A percentile compares a stretch with the other conserved stretches of the same genome.
Evolutionary conservation across 2,797 vertebrate species (phyloP).

Genomic region (Okamejei kenojei): DNA sequence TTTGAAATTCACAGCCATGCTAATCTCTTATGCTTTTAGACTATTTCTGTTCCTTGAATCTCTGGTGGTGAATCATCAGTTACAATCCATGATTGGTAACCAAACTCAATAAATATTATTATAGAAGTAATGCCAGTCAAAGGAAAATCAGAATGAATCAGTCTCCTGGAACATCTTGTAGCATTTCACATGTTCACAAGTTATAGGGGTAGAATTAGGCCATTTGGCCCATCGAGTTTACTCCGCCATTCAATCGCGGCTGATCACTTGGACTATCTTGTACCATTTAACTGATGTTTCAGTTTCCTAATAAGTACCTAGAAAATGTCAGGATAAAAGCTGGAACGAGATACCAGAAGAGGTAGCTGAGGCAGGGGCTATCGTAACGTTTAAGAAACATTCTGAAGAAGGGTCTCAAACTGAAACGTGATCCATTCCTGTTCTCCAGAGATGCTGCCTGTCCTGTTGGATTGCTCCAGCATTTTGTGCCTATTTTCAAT

Average conservation of each 20-base stretch:
- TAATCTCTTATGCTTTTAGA: background rate
- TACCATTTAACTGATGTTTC: slow-evolving; percentile 12
- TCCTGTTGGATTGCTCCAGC: too few relatives aligned
- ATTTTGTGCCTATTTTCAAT: background rate
- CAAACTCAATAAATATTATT: slow-evolving; percentile 18
- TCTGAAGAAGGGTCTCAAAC: too few relatives aligned
- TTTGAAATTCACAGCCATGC: background rate
- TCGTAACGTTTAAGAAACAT: too few relatives aligned
- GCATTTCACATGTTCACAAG: background rate
- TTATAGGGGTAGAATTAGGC: too few relatives aligned
- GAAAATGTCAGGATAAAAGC: background rate
- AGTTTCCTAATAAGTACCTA: background rate
- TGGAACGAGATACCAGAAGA: too few relatives aligned
- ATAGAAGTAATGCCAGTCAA: background rate
- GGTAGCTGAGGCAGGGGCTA: too few relatives aligned
- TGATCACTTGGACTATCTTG: background rate
- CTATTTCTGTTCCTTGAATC: background rate
- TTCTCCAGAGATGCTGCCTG: too few relatives aligned
- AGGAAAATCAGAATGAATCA: background rate
- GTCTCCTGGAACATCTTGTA: background rate
- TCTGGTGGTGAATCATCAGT: background rate
- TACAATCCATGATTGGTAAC: background rate
- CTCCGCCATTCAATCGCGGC: too few relatives aligned
- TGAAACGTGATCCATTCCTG: too few relatives aligned
- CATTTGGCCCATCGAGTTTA: too few relatives aligned